Conservation (phyloP, 2,113 vertebrate genomes). For the Gallinago jamesoni region DNA sequence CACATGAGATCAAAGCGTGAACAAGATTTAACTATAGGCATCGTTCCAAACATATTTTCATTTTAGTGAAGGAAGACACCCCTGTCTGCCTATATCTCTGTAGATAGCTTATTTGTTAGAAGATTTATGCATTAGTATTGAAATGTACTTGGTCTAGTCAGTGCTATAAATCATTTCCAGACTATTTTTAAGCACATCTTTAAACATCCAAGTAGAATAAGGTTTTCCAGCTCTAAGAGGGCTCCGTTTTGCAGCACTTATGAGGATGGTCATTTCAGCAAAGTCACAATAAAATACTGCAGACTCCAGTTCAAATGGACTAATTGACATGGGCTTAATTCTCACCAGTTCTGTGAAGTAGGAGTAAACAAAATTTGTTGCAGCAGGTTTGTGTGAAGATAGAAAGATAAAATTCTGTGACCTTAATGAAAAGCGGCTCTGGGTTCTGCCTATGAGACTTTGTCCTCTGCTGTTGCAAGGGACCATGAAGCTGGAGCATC, state of each 20-base stretch:
- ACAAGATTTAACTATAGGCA: neutral
- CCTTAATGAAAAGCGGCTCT: neutral
- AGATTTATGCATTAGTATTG: slow-evolving; percentile 47
- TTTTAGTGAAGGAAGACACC: neutral
- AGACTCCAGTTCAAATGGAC: neutral
- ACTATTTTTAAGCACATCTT: slow-evolving; percentile 12
- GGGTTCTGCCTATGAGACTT: neutral
- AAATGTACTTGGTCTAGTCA: slow-evolving; percentile 15
- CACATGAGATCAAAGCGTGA: neutral
- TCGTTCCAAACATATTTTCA: neutral
- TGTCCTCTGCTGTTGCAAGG: neutral
- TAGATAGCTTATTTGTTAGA: slow-evolving; percentile 18
- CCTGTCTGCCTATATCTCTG: neutral
- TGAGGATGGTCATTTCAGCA: neutral
- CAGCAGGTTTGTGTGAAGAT: neutral
- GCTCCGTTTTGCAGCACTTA: neutral
- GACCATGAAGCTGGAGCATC: neutral
- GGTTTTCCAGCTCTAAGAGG: neutral
- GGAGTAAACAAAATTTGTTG: neutral
- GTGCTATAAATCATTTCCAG: slow-evolving; percentile 15
- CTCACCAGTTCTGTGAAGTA: neutral
- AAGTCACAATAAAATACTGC: neutral
- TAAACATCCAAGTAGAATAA: neutral
- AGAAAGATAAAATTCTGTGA: neutral
- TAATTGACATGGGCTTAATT: neutral